Evolutionary conservation across 2,113 vertebrate species (phyloP), one percentile per base, ranked within the genome.

Genomic region (Sarotherodon lohbergeri): DNA sequence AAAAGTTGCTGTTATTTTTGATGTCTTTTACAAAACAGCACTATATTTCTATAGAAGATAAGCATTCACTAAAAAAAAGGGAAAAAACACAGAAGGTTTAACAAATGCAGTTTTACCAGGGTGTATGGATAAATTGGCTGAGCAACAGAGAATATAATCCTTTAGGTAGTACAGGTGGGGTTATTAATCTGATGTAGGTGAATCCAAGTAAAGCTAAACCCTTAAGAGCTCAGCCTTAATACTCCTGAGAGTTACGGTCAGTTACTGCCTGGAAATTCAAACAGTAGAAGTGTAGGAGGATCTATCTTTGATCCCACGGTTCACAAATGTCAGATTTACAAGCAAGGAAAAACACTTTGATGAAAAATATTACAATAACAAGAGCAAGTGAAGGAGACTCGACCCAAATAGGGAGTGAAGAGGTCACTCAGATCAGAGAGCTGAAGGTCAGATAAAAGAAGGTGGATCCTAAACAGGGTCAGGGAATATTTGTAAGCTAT

Each of bases 251-350:
- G 61, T 88, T 82, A 61, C 61, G 80, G 80, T 91, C 82, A 89
- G 11, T 41, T 71, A 19, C 52, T 43, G 68, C 19, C 63, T 22
- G 11, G 48, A 9, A 57, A 78, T 76, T 80, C 46, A 80, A 82
- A 89, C 24, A 32, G 39, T 34, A 5, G 36, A 71, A 22, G 36
- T 50, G 22, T 46, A 24, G 63, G 3, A 43, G 32, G 56, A 22
- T 86, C 55, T 43, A n/a, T 29, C 81, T 92, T 88, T 88, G 79
- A 92, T 90, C 84, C 84, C 6, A 32, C 71, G 50, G 52, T 85
- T 90, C 66, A 82, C 36, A 79, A 80, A 88, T 84, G 82, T 78
- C 86, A 82, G 81, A 78, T 89, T 52, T 66, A 50, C 24, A 59
- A 59, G 54, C 11, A 13, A 43, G 43, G 3, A 66, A 82, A 83